Base-by-base conservation (phyloP, 2,888 invertebrate genomes). In the Drosophila meridiana region DNA sequence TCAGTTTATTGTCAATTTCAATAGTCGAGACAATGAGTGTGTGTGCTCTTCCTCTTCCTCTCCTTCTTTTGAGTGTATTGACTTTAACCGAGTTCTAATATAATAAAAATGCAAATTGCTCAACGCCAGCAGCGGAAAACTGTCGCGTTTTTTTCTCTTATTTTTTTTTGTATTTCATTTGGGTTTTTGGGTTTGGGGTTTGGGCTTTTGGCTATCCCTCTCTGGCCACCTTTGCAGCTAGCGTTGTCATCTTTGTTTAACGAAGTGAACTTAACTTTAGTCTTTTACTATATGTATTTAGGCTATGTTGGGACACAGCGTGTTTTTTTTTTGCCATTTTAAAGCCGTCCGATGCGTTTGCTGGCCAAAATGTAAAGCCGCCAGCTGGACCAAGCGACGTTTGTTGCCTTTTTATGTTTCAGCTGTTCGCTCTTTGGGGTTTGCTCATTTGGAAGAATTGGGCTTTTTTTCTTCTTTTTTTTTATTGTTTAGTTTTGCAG, bases 61-160 rank as follows among this genome's bases (percentile, higher is more conserved):
- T n/a, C 3, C 14, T 48, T 28, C 28, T 14, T 9, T 58, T 61
- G 69, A 70, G 77, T 80, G 76, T 82, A 89, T 86, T 89, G 87
- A 86, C 86, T 86, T 86, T 83, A 84, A 80, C 78, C 89, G 78
- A 89, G 65, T 82, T 89, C 80, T 83, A 81, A 88, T 84, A 85
- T 84, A 90, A 91, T 91, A 89, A 90, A 91, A 91, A 91, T 91
- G 90, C 85, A 91, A 91, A 91, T 91, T 90, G 77, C 76, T 69
- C 68, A 67, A 60, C 50, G 72, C 78, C 82, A 76, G 69, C 72
- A 85, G 69, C 70, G 70, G 55, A 69, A 73, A 79, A 73, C 65
- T 78, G 85, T 75, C 74, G 71, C 71, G 56, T 52, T 64, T 61
- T 59, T 48, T 42, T 58, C 55, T 48, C n/a, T 13, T 48, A 28